Evolutionary conservation across 2,113 vertebrate genomes (phyloP), one percentile per base, ranked within the genome.

Genomic region (Thunnus thynnus): DNA sequence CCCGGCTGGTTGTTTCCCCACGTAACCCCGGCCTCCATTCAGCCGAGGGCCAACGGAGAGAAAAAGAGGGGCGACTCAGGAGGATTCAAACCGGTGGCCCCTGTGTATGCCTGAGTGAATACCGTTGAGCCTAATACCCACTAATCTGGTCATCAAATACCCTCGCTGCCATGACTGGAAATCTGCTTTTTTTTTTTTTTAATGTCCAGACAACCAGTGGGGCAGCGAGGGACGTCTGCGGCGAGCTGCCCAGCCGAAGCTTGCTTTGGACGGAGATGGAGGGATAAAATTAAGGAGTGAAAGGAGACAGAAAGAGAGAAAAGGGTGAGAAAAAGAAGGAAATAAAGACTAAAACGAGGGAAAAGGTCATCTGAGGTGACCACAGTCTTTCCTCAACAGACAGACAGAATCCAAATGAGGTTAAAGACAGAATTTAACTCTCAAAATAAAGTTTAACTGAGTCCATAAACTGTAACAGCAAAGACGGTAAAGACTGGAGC

Each of bases 81-180:
- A 77, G 83, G 85, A 90, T 88, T 93, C 82, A 88, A 72, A 82
- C 63, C 62, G n/a, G 77, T 60, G 76, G 89, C 85, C 86, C 81
- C 88, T 88, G 90, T 92, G 51, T 86, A 85, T 76, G 89, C 87
- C 84, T 92, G 81, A 92, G 76, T 92, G 48, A 96, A 95, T 86
- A 86, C 69, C 61, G 76, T 50, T 79, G 72, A 91, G 79, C 73
- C 78, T 92, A 94, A 94, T 91, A 88, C 82, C 89, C 86, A 86
- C 89, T 94, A 94, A 94, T 88, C 86, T 93, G 93, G 78, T 94
- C 86, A 81, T 94, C 85, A 93, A 92, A 94, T 91, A 91, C 46
- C 83, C 76, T 79, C 52, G n/a, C 83, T 72, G 83, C 72, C 81
- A 89, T 56, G 57, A 92, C 52, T 86, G 72, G 91, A 91, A 89